Evolutionary conservation across 37 sponge, comb jelly and placozoan genomes (phyloP), one percentile per base, ranked within the genome.

Genomic region (Theonella swinhoei): DNA sequence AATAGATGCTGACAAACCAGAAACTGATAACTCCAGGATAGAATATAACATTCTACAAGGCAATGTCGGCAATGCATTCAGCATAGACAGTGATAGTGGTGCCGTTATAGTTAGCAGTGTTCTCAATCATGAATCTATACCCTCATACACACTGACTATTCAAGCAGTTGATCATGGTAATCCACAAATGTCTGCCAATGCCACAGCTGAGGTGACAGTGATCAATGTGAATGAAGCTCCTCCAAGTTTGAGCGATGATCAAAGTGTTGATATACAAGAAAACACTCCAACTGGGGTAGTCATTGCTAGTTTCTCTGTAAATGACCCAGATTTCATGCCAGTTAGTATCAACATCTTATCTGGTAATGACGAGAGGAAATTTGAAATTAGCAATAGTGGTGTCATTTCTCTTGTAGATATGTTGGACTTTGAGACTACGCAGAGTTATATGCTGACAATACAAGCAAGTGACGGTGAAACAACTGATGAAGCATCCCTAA

Each of bases 151-250:
- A 19, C 68, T 93, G 31, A 62, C 31, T 1, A 30, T 88, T 1
- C 26, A 24, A 37, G 93, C 85, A 17, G 76, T 24, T 0, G 93
- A 88, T 72, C 62, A 61, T 4, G 93, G 89, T 8, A 4, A 23
- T 26, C 89, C 89, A 22, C 76, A 62, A 43, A 31, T 82, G 79
- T 47, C 40, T 40, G 83, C 41, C 38, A 65, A 37, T 19, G 68
- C 76, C 3, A 64, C 71, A 28, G 72, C 90, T 36, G 61, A 33
- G 28, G 85, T 89, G 11, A 70, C 67, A n/a, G 87, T 95, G 17
- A 20, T 67, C 26, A 92, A 95, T 60, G 91, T 94, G n/a, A 90
- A 90, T 54, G 95, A 94, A 43, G 58, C 89, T 74, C 68, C 76
- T 22, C 96, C 93, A 19, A 29, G 37, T 22, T n/a, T 87, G 17